Conservation (phyloP, 2,797 vertebrate species). For the Choloepus didactylus region DNA sequence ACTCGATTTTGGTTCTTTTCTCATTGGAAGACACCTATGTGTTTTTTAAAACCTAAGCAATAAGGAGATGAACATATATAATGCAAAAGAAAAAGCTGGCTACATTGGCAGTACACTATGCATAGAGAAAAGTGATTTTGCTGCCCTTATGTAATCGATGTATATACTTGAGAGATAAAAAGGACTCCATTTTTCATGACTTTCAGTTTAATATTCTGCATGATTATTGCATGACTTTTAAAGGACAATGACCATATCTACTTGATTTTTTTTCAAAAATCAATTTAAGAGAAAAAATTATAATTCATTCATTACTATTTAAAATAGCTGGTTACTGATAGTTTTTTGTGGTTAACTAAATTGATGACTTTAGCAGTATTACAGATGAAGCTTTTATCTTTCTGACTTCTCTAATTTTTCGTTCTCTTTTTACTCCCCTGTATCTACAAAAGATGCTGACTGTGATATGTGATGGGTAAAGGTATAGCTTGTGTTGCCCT, state of each 20-base stretch:
- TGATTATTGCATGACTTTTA: background rate
- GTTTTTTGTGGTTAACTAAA: background rate
- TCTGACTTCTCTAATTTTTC: background rate
- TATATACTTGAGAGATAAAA: background rate
- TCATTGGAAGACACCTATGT: background rate
- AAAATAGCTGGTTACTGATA: background rate
- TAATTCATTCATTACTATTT: background rate
- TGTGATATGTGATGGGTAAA: background rate
- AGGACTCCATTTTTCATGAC: background rate
- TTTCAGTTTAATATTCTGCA: background rate
- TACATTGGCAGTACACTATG: accelerated
- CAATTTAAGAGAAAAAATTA: background rate
- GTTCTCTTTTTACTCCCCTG: background rate
- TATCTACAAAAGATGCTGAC: background rate
- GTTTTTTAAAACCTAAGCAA: background rate
- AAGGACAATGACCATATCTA: background rate
- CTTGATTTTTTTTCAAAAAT: background rate
- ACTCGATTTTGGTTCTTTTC: background rate
- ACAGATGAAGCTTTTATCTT: background rate
- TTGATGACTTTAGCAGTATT: background rate
- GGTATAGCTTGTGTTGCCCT: constrained; percentile 79
- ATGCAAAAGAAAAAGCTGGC: background rate
- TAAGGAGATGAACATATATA: background rate
- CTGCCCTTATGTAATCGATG: background rate
- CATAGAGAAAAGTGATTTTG: background rate